These are phyloP conservation scores for Philonicus albiceps DNA, from an alignment of 2,888 invertebrate species.

Conservation along the genomic window DNA sequence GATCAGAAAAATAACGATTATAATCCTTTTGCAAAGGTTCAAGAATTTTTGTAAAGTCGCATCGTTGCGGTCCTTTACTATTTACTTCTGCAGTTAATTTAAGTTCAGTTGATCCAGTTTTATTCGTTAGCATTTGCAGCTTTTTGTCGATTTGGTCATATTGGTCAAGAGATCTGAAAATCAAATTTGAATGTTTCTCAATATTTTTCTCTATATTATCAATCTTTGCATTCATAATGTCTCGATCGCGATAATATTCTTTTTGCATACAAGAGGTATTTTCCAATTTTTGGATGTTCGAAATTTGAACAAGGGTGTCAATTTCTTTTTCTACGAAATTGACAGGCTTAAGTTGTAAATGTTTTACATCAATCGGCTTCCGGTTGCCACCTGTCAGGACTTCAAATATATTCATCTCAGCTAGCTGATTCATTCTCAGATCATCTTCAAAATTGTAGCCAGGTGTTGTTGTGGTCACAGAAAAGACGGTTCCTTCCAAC, in stretches of 20 bases:
- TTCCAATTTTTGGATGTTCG: background rate
- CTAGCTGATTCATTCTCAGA: background rate
- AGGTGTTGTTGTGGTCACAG: background rate
- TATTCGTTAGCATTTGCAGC: background rate
- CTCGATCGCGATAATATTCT: background rate
- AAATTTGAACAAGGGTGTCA: background rate
- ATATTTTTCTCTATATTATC: background rate
- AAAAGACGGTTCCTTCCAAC: background rate
- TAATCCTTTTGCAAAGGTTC: background rate
- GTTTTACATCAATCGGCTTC: background rate
- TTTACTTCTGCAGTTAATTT: background rate
- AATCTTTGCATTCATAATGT: background rate
- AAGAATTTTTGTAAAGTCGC: background rate
- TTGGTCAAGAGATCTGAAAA: background rate
- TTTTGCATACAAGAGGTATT: background rate
- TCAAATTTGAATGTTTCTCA: background rate
- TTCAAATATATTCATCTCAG: background rate
- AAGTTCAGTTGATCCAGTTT: background rate
- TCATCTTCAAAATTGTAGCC: background rate
- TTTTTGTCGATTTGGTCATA: background rate
- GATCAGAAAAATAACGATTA: background rate
- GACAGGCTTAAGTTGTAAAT: background rate
- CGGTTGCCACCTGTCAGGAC: background rate
- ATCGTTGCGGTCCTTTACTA: fast-evolving
- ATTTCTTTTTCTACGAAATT: background rate